A percentile compares a stretch with the other conserved stretches of the same genome.
These are phyloP conservation scores for Stegodyphus dumicola DNA, from an alignment of 1,140 invertebrate genomes.

Conservation along the genomic window DNA sequence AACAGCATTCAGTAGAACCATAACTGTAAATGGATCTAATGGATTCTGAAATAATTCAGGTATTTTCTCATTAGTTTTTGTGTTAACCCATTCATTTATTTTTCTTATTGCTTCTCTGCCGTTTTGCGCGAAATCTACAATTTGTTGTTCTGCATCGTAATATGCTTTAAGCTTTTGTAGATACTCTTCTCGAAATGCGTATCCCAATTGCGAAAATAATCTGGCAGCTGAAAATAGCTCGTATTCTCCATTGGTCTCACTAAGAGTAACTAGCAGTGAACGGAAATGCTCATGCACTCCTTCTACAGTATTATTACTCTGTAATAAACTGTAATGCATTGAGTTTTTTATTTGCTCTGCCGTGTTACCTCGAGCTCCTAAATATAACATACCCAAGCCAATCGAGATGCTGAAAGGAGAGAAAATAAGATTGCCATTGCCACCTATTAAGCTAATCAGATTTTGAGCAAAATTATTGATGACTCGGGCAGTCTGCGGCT, in stretches of 20 bases:
- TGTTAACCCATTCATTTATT: conserved; percentile 85
- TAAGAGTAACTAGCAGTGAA: conserved; percentile 20
- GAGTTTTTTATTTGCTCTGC: conserved; percentile 54
- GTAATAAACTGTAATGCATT: conserved; percentile 23
- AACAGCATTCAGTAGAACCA: conserved; percentile 84
- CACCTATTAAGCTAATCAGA: conserved; percentile 17
- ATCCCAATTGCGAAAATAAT: conserved; percentile 22
- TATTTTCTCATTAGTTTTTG: conserved; percentile 79
- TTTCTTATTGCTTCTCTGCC: conserved; percentile 71
- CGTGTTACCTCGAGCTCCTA: conserved; percentile 65
- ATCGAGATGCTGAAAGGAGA: conserved; percentile 65
- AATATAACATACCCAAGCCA: conserved; percentile 64
- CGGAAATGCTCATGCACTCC: conserved; percentile 16
- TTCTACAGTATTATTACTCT: not conserved
- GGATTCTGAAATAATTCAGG: conserved; percentile 74
- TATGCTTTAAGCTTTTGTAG: not conserved
- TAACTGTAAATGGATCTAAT: conserved; percentile 70
- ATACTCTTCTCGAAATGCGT: conserved; percentile 5
- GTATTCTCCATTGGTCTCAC: conserved; percentile 61
- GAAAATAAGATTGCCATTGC: conserved; percentile 64
- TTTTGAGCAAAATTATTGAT: conserved; percentile 2
- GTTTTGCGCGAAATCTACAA: conserved; percentile 75
- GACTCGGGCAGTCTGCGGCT: no score
- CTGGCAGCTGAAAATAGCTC: conserved; percentile 66
- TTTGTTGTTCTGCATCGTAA: conserved; percentile 71